Evolutionary conservation across 2,113 vertebrate species (phyloP).

Genomic region (Candoia aspera): DNA sequence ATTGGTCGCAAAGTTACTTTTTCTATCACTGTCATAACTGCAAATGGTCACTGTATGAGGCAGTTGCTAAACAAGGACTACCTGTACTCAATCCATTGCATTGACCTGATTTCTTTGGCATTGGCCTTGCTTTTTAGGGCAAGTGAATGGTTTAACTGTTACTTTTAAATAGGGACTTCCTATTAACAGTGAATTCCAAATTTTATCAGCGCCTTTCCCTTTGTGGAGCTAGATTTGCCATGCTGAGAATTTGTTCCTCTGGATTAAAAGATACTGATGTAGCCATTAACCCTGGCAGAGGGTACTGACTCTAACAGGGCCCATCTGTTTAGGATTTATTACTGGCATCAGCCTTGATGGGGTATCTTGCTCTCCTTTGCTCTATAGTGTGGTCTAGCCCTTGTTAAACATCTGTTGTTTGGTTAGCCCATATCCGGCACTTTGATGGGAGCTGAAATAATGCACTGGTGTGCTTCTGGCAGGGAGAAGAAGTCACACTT

Average conservation of each 20-base stretch:
- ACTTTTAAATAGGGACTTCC: neutral
- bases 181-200: neutral
- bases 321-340: constrained; percentile 18
- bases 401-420: constrained; percentile 19
- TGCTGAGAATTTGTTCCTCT: neutral
- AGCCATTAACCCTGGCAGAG: neutral
- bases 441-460: constrained; percentile 14
- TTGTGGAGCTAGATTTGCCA: neutral
- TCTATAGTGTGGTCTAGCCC: constrained; percentile 9
- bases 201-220: neutral
- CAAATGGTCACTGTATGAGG: neutral
- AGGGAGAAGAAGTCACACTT: neutral
- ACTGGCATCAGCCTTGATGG: neutral
- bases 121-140: neutral
- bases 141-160: neutral
- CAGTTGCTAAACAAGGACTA: neutral
- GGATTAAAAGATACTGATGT: neutral
- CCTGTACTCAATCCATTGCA: neutral
- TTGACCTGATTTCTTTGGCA: neutral
- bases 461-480: neutral
- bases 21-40: neutral
- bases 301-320: neutral
- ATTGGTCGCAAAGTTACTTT: neutral
- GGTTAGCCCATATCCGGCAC: neutral
- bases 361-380: constrained; percentile 1